phyloP scores from a whole-genome alignment of 2,888 invertebrate species.

The Lithodes maja region DNA sequence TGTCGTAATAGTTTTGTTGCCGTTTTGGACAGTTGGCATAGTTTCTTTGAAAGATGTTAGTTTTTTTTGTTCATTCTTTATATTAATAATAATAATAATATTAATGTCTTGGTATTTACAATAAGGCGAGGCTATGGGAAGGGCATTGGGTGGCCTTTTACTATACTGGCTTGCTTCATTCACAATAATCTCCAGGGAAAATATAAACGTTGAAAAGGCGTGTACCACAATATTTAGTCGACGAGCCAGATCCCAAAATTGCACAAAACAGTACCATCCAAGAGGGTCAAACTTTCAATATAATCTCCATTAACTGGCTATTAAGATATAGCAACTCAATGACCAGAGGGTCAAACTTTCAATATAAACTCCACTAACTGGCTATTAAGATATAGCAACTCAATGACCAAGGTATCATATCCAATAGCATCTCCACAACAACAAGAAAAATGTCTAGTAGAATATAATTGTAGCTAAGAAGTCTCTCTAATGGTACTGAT shows the following conservation, averaged over 20 bases:
- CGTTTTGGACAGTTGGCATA: conserved; percentile 48
- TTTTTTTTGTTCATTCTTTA: conserved; percentile 4
- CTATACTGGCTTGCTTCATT: background rate
- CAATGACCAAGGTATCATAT: too few species aligned
- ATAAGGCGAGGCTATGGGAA: conserved; percentile 25
- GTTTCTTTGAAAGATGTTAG: conserved; percentile 30
- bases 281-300: too few species aligned
- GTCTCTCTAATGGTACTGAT: too few species aligned
- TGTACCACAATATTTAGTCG: background rate
- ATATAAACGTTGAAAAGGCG: background rate
- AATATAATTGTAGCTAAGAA: too few species aligned
- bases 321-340: too few species aligned
- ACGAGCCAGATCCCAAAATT: background rate
- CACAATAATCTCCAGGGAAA: background rate
- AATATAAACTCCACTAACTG: too few species aligned
- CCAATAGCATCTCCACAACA: too few species aligned
- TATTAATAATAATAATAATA: conserved; percentile 28
- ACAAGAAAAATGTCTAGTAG: too few species aligned
- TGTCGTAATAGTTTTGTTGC: conserved; percentile 31
- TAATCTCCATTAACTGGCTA: too few species aligned
- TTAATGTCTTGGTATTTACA: conserved; percentile 14
- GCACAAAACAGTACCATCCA: too few species aligned
- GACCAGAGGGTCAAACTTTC: too few species aligned
- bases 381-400: too few species aligned
- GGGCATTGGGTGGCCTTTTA: background rate